Percentiles rank a stretch among this genome's conserved stretches.
Evolutionary conservation across 1,140 invertebrate species (phyloP).

Genomic region (Lordiphosa clarofinis): DNA sequence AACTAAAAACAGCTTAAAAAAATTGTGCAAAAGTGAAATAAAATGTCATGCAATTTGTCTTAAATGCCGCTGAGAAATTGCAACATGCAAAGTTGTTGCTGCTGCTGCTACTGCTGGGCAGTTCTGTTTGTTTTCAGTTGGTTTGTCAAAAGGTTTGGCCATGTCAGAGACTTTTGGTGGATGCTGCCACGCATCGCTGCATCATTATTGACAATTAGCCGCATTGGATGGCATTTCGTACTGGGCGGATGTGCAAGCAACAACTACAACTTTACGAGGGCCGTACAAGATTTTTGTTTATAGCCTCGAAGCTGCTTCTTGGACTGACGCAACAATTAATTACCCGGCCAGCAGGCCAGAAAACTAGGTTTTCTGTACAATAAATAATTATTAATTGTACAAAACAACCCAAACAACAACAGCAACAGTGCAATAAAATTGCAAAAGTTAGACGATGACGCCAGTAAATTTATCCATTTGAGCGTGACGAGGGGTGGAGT

Average conservation of each 20-base stretch:
- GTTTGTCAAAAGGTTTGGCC: constrained; percentile 69
- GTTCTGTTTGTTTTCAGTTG: constrained; percentile 70
- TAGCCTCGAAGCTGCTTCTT: constrained; percentile 53
- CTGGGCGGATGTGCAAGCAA: constrained; percentile 57
- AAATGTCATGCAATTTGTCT: constrained; percentile 73
- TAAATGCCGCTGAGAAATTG: constrained; percentile 52
- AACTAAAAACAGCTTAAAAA: neutral
- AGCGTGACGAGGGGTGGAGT: constrained; percentile 41
- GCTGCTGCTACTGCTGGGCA: constrained; percentile 52
- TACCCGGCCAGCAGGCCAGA: constrained; percentile 60
- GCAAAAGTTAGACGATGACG: constrained; percentile 39
- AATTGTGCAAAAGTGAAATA: constrained; percentile 39
- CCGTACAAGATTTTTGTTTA: constrained; percentile 36
- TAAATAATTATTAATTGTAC: constrained; percentile 65
- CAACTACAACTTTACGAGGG: constrained; percentile 28
- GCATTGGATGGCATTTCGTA: constrained; percentile 61
- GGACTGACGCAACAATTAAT: constrained; percentile 73
- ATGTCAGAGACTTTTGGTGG: constrained; percentile 34
- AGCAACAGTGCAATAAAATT: constrained; percentile 34
- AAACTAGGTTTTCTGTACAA: constrained; percentile 68
- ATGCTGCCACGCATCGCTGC: constrained; percentile 71
- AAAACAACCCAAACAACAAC: constrained; percentile 16
- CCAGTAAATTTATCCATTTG: constrained; percentile 48
- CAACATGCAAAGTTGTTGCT: constrained; percentile 49
- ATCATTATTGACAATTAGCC: constrained; percentile 76